Evolutionary conservation across 1,140 invertebrate species (phyloP).

Genomic region (Drosophila kepulauana): DNA sequence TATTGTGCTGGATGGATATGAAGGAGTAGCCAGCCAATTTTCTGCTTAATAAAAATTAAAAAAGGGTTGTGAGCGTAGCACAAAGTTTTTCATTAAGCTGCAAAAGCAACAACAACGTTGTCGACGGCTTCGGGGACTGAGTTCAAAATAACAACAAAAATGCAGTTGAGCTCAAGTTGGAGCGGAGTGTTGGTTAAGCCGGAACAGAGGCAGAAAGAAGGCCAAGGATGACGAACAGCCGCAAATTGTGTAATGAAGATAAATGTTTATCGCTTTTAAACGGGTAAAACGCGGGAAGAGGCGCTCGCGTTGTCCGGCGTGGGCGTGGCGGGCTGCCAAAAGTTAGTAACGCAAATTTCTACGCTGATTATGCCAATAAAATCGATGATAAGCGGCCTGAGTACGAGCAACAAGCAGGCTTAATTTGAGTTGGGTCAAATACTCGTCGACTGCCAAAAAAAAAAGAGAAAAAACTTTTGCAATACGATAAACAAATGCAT

Average conservation of each 20-base stretch:
- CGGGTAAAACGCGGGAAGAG: background rate
- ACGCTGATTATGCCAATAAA: conserved; percentile 81
- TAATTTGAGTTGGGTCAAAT: conserved; percentile 47
- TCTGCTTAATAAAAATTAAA: conserved; percentile 83
- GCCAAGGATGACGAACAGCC: conserved; percentile 41
- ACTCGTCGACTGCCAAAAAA: conserved; percentile 42
- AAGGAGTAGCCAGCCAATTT: conserved; percentile 67
- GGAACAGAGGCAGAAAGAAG: background rate
- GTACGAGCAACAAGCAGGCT: conserved; percentile 60
- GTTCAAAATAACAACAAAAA: conserved; percentile 34
- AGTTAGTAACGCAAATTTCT: conserved; percentile 74
- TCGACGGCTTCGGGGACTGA: conserved; percentile 41
- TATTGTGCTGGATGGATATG: conserved; percentile 1
- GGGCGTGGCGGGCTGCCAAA: conserved; percentile 74
- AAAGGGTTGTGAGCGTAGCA: conserved; percentile 70
- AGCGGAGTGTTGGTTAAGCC: no score
- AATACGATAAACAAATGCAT: conserved; percentile 59
- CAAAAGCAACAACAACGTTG: conserved; percentile 39
- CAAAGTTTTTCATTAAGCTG: conserved; percentile 80
- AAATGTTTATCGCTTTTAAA: conserved; percentile 75
- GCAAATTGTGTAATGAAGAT: conserved; percentile 81
- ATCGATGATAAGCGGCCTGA: conserved; percentile 70
- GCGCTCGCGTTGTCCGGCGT: conserved; percentile 5
- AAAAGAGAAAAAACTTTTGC: conserved; percentile 1
- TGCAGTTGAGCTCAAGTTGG: conserved; percentile 15